Evolutionary conservation across 2,888 invertebrate species (phyloP).

Genomic region (Odontomyia ornata): DNA sequence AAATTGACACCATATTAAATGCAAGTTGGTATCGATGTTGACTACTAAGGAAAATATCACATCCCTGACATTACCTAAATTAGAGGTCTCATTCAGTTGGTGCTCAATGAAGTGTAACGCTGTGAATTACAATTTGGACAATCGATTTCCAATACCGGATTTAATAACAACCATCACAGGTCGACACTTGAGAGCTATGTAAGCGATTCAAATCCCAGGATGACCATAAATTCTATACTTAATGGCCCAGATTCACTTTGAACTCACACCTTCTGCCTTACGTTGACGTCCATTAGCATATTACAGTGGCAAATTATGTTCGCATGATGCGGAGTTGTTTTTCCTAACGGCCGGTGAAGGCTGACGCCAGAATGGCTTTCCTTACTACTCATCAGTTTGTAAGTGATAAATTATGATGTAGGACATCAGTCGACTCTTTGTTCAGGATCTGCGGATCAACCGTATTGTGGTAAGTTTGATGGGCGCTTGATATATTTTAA

Average conservation of each 20-base stretch:
- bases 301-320: constrained; percentile 13
- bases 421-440: too few relatives aligned
- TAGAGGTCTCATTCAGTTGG: constrained; percentile 13
- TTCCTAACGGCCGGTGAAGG: neutral
- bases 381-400: neutral
- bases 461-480: too few relatives aligned
- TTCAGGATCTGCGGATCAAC: too few relatives aligned
- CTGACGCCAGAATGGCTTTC: neutral
- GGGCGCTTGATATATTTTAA: too few relatives aligned
- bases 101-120: constrained; percentile 41
- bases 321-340: neutral
- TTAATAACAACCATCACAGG: constrained; percentile 8
- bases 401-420: too few relatives aligned
- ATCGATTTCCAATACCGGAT: constrained; percentile 30
- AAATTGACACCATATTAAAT: too few relatives aligned
- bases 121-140: constrained; percentile 39
- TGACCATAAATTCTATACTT: constrained; percentile 62
- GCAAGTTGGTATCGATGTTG: too few relatives aligned
- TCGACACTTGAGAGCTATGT: constrained; percentile 22
- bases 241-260: constrained; percentile 58
- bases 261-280: constrained; percentile 46
- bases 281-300: constrained; percentile 45
- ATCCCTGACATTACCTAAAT: neutral
- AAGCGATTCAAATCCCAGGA: constrained; percentile 34
- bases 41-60: neutral